Percentiles rank a stretch among this genome's conserved stretches.
These are phyloP conservation scores for Seriola rivoliana DNA, from an alignment of 2,113 vertebrate species.

Conservation along the genomic window DNA sequence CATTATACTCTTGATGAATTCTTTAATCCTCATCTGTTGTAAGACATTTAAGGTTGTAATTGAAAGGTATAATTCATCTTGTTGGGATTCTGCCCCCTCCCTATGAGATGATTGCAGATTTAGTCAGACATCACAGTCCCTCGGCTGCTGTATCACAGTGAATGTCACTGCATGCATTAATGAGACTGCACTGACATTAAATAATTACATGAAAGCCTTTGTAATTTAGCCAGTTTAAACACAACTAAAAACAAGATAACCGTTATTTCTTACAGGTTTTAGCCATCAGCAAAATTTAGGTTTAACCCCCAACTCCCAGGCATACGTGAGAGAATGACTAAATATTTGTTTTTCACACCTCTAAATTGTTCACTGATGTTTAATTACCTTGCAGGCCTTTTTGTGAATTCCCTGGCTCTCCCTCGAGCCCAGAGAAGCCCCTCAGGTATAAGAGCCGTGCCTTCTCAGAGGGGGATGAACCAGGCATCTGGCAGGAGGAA, in stretches of 20 bases:
- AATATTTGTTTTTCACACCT: constrained; percentile 30
- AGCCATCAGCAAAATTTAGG: constrained; percentile 25
- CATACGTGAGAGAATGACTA: not conserved
- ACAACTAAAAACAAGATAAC: constrained; percentile 32
- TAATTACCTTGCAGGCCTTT: constrained; percentile 65
- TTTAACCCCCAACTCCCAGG: constrained; percentile 11
- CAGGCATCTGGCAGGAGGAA: constrained; percentile 58
- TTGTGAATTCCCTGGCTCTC: constrained; percentile 68
- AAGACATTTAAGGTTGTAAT: constrained; percentile 29
- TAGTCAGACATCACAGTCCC: constrained; percentile 25
- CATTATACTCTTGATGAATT: constrained; percentile 8
- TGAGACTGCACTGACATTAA: constrained; percentile 40
- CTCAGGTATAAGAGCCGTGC: constrained; percentile 4
- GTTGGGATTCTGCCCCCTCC: constrained; percentile 17
- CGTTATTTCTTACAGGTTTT: constrained; percentile 32
- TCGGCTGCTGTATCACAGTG: constrained; percentile 30
- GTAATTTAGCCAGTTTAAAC: constrained; percentile 39
- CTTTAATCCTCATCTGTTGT: constrained; percentile 5
- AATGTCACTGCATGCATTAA: constrained; percentile 71
- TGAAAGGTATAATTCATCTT: constrained; percentile 27
- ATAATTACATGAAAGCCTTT: constrained; percentile 38
- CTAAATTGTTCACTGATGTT: constrained; percentile 41
- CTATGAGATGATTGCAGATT: constrained; percentile 34
- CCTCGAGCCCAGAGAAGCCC: constrained; percentile 65
- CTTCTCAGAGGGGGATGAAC: constrained; percentile 32